These are phyloP conservation scores for Actinemys pallida DNA, from an alignment of 2,113 vertebrate species.

Conservation along the genomic window DNA sequence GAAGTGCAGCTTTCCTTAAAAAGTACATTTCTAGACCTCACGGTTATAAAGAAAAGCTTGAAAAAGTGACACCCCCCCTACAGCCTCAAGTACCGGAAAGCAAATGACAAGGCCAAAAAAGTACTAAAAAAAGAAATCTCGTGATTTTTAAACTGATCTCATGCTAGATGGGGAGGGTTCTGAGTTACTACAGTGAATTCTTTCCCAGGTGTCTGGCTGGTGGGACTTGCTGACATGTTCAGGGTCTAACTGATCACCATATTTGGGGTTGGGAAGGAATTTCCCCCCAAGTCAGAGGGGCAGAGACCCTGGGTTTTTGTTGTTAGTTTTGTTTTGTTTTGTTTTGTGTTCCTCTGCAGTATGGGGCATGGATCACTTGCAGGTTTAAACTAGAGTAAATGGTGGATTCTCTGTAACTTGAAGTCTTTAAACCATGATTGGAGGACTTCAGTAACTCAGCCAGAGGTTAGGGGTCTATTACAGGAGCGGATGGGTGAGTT, in stretches of 20 bases:
- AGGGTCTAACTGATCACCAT: neutral
- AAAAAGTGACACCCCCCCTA: neutral
- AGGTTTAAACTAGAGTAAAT: neutral
- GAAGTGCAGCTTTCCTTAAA: accelerated
- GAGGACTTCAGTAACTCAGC: neutral
- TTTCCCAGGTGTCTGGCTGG: too few species aligned
- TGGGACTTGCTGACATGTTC: too few species aligned
- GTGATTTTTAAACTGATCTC: neutral
- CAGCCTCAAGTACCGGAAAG: neutral
- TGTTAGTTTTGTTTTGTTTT: too few species aligned
- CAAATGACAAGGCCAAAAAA: neutral
- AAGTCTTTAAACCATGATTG: neutral
- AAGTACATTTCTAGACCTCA: neutral
- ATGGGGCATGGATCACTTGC: neutral
- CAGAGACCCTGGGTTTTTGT: too few species aligned
- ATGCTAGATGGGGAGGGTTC: neutral
- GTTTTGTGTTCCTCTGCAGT: neutral
- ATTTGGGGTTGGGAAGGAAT: too few species aligned
- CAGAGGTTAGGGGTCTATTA: neutral
- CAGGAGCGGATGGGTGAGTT: neutral
- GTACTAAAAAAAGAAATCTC: neutral
- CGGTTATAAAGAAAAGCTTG: neutral
- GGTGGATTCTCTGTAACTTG: neutral
- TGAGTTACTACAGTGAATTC: too few species aligned
- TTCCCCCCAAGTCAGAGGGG: too few species aligned